phyloP scores from a whole-genome alignment of 2,888 invertebrate species.

The Patella ulyssiponensis region DNA sequence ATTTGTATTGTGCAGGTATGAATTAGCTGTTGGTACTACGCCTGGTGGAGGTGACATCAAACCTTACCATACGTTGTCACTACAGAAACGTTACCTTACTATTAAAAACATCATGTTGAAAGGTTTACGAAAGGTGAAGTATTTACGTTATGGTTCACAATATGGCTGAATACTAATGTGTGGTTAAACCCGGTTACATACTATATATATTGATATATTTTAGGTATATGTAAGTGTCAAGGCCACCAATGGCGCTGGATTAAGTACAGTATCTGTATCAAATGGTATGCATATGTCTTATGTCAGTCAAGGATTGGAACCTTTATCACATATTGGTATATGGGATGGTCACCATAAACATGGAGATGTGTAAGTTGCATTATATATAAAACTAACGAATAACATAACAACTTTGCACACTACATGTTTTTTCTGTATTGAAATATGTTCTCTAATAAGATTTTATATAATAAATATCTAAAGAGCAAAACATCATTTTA shows the following conservation, averaged over 20 bases:
- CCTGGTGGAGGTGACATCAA: slow-evolving; percentile 48
- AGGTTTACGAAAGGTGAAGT: slow-evolving; percentile 39
- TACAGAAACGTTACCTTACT: slow-evolving; percentile 29
- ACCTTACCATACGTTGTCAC: slow-evolving; percentile 34
- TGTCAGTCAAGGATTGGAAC: slow-evolving; percentile 50
- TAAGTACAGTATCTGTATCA: slow-evolving; percentile 48
- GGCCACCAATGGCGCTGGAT: slow-evolving; percentile 55
- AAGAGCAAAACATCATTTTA: too few species aligned
- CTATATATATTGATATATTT: not conserved
- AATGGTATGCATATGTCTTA: slow-evolving; percentile 59
- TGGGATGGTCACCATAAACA: slow-evolving; percentile 43
- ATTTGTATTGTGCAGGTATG: slow-evolving; percentile 34
- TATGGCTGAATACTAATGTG: too few species aligned
- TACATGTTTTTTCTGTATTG: too few species aligned
- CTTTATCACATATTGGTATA: slow-evolving; percentile 43
- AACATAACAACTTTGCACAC: too few species aligned
- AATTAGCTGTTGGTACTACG: slow-evolving; percentile 46
- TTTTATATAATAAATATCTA: too few species aligned
- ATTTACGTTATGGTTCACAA: too few species aligned
- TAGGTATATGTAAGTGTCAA: slow-evolving; percentile 57
- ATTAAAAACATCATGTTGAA: slow-evolving; percentile 38
- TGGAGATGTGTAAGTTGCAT: slow-evolving; percentile 48
- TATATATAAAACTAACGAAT: too few species aligned
- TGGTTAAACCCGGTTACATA: too few species aligned
- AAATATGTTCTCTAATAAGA: too few species aligned